These are phyloP conservation scores for Platerodrilus igneus DNA, from an alignment of 2,888 invertebrate species.

Conservation along the genomic window DNA sequence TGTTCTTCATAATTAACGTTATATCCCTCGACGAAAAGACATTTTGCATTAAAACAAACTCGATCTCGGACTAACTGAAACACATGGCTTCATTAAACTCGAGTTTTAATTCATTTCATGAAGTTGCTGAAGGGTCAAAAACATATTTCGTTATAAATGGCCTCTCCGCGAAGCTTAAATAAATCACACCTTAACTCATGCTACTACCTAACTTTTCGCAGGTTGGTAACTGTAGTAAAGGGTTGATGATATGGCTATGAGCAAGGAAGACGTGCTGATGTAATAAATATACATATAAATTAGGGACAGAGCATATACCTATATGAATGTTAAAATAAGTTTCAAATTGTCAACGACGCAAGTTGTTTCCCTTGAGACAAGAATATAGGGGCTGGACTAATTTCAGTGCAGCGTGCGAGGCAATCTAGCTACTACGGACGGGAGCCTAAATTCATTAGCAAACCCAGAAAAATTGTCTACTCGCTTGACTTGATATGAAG, in stretches of 20 bases:
- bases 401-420: conserved; percentile 41
- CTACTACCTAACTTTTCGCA: conserved; percentile 19
- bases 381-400: conserved; percentile 38
- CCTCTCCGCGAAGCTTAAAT: conserved; percentile 31
- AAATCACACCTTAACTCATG: conserved; percentile 30
- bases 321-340: conserved; percentile 56
- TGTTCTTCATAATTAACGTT: conserved; percentile 62
- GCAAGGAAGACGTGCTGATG: conserved; percentile 33
- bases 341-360: conserved; percentile 54
- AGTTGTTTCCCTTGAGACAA: conserved; percentile 46
- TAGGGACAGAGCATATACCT: conserved; percentile 45
- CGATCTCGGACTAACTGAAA: conserved; percentile 38
- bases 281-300: conserved; percentile 52
- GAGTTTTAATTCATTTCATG: conserved; percentile 42
- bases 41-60: conserved; percentile 34
- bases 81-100: conserved; percentile 43
- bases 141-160: conserved; percentile 30
- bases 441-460: conserved; percentile 46
- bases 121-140: conserved; percentile 26
- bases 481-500: conserved; percentile 33
- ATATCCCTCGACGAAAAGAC: conserved; percentile 48
- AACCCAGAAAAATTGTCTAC: conserved; percentile 42
- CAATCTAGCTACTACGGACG: conserved; percentile 40
- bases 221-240: conserved; percentile 12
- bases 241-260: conserved; percentile 20